Evolutionary conservation across 2,113 vertebrate species (phyloP).

Genomic region (Leucopsar rothschildi): DNA sequence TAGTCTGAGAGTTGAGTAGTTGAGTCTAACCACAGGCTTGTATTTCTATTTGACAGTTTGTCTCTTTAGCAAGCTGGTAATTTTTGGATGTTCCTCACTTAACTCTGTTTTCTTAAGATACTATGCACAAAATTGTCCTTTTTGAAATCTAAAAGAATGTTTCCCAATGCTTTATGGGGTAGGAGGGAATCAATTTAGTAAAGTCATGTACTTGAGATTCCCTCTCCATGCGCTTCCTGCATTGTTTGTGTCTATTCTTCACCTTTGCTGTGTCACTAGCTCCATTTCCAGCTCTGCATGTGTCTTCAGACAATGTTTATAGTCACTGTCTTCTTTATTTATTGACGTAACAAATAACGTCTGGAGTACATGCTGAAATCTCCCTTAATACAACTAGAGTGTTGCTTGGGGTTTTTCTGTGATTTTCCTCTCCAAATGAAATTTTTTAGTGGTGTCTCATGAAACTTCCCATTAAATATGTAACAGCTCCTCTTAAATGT

Average conservation of each 20-base stretch:
- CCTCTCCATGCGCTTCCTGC: not conserved
- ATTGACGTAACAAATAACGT: not conserved
- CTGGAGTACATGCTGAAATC: not conserved
- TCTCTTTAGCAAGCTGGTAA: not conserved
- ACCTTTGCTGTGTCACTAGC: not conserved
- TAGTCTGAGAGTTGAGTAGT: not conserved
- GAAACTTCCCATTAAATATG: not conserved
- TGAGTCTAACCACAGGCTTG: not conserved
- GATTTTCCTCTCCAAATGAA: not conserved
- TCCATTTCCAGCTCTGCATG: not conserved
- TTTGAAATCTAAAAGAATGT: not conserved
- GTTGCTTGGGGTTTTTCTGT: not conserved
- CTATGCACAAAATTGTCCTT: not conserved
- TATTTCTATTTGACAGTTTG: not conserved
- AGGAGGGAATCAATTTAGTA: not conserved
- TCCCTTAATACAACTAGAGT: rapidly evolving
- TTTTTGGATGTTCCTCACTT: not conserved
- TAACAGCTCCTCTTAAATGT: not conserved
- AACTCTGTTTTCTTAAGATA: not conserved
- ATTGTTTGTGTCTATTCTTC: not conserved
- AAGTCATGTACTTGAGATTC: not conserved
- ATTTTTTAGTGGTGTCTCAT: not conserved
- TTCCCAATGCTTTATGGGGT: not conserved
- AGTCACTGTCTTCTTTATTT: not conserved
- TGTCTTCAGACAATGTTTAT: not conserved